Evolutionary conservation across 2,113 vertebrate genomes (phyloP).

Genomic region (Tursiops truncatus): DNA sequence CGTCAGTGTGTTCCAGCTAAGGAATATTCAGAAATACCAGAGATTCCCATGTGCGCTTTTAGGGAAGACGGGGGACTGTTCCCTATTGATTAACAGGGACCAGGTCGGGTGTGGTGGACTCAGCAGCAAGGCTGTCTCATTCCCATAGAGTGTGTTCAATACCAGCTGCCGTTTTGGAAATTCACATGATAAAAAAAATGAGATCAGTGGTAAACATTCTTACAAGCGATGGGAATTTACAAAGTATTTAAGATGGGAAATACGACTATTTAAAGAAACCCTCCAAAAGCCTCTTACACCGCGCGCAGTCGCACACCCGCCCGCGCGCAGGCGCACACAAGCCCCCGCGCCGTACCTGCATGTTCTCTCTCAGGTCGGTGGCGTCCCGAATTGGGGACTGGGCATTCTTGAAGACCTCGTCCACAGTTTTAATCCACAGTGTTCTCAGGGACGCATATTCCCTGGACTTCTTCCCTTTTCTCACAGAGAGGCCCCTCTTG

Average conservation of each 20-base stretch:
- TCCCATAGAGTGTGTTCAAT: background rate
- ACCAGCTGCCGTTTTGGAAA: background rate
- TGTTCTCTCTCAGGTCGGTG: slow-evolving; percentile 97
- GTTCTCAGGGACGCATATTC: slow-evolving; percentile 97
- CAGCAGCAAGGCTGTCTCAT: background rate
- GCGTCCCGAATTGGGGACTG: slow-evolving; percentile 93
- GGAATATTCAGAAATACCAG: background rate
- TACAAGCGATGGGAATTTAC: background rate
- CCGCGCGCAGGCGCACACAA: rapidly evolving
- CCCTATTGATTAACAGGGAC: background rate
- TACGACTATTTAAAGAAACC: background rate
- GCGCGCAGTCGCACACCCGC: rapidly evolving
- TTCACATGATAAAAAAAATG: background rate
- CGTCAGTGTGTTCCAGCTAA: background rate
- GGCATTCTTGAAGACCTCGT: slow-evolving; percentile 97
- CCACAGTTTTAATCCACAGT: slow-evolving; percentile 93
- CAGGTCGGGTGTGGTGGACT: no score
- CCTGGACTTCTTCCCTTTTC: slow-evolving; percentile 94
- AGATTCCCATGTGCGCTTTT: background rate
- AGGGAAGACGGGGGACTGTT: background rate
- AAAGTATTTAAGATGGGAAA: background rate
- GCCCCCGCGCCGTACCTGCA: slow-evolving; percentile 90
- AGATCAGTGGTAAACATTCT: background rate
- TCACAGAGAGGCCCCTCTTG: slow-evolving; percentile 96
- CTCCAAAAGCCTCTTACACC: background rate